Base-by-base conservation (phyloP, 2,888 invertebrate species). In the Cosmia trapezina region DNA sequence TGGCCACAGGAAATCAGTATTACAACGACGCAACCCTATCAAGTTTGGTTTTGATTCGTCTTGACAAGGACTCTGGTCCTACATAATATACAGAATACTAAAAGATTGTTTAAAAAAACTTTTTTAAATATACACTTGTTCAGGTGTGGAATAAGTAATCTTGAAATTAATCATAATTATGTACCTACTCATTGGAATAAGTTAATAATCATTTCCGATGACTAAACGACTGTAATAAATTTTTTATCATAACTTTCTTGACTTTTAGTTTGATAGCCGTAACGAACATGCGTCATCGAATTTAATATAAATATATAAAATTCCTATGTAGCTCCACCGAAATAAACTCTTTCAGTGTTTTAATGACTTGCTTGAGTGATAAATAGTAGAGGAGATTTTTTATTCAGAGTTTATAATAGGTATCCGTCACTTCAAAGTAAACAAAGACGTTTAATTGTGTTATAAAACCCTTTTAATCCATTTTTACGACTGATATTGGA, bases 241-340 rank as follows among this genome's bases (percentile, higher is more conserved):
- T 87, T 82, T 90, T 90, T 88, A 87, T 90, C 85, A 89, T 90
- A 87, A 90, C 90, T 90, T 90, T 88, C 89, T 87, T 86, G 87
- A 86, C 77, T 86, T 86, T 85, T 83, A 81, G 78, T 84, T 80
- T 85, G 75, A 89, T 87, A 87, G 88, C 79, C 84, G 87, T 89
- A 88, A 90, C 80, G 87, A 87, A 85, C 87, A 91, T 93, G 94
- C 94, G 94, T 94, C 93, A 93, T 89, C 73, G 70, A 80, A 88
- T 90, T 91, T 85, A 86, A 89, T 87, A 90, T 90, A 91, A 91
- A 91, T 90, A 91, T 88, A 87, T 89, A 86, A 89, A 70, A 87
- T 78, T 90, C 81, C 87, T 87, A 87, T 87, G 86, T 84, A 83
- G 84, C 81, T 85, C 6, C 81, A 87, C 90, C 77, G 85, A 93